phyloP scores from a whole-genome alignment of 92 coral and sea anemone species.

The Parazoanthus swiftii region DNA sequence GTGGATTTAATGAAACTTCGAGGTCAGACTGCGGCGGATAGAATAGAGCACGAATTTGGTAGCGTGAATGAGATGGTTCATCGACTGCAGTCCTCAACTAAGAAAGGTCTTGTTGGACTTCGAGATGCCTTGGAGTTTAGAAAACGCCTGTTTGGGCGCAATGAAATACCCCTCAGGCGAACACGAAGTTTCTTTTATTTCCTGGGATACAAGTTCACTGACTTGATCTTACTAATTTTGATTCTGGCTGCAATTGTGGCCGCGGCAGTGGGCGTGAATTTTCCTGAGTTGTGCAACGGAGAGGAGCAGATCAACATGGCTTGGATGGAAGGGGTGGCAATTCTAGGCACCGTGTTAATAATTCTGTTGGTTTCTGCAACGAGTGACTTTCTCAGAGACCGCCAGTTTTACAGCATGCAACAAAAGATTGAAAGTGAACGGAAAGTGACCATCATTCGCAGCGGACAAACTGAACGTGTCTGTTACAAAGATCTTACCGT shows the following conservation, averaged over 20 bases:
- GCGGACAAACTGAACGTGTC: conserved; percentile 56
- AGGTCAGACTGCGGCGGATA: conserved; percentile 49
- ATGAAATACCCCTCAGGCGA: conserved; percentile 60
- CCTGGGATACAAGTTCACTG: conserved; percentile 67
- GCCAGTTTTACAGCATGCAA: conserved; percentile 77
- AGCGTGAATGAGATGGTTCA: conserved; percentile 58
- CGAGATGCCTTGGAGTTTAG: conserved; percentile 60
- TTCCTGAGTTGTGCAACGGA: conserved; percentile 73
- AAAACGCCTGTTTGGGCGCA: conserved; percentile 60
- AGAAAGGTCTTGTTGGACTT: conserved; percentile 73
- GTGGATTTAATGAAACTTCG: conserved; percentile 59
- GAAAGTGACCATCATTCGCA: conserved; percentile 73
- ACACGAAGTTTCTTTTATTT: conserved; percentile 55
- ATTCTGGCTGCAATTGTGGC: conserved; percentile 64
- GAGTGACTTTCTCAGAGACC: conserved; percentile 85
- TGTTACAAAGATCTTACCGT: conserved; percentile 66
- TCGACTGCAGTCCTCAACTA: conserved; percentile 67
- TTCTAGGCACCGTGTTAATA: conserved; percentile 73
- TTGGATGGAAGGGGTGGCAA: conserved; percentile 95
- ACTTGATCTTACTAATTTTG: conserved; percentile 68
- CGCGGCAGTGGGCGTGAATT: conserved; percentile 64
- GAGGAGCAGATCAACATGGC: conserved; percentile 66
- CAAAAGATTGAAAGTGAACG: conserved; percentile 72
- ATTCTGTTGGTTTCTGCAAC: conserved; percentile 82
- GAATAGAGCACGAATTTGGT: conserved; percentile 55